phyloP scores from a whole-genome alignment of 1,140 invertebrate genomes.

The Medauroidea extradentata region DNA sequence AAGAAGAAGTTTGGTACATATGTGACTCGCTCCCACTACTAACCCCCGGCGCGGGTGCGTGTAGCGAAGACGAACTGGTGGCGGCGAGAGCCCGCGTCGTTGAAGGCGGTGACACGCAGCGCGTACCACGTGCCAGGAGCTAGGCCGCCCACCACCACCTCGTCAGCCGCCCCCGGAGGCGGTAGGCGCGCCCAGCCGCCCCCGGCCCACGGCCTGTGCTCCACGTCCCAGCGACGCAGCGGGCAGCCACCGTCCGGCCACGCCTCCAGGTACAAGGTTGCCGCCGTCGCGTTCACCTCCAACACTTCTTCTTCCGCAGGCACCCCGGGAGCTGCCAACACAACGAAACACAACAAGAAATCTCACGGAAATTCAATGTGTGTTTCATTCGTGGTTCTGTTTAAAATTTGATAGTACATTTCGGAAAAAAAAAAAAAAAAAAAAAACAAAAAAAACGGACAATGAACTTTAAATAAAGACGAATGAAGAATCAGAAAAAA shows the following conservation, averaged over 20 bases:
- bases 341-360: too few relatives aligned
- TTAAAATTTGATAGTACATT: too few relatives aligned
- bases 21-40: too few relatives aligned
- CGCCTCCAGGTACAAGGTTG: slow-evolving; percentile 41
- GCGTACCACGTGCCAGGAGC: slow-evolving; percentile 72
- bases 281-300: slow-evolving; percentile 37
- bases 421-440: too few relatives aligned
- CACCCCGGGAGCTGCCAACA: slow-evolving; percentile 26
- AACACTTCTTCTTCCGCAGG: slow-evolving; percentile 31
- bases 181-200: slow-evolving; percentile 17
- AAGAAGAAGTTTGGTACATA: too few relatives aligned
- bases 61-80: slow-evolving; percentile 77
- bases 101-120: slow-evolving; percentile 69
- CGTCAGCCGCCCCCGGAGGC: slow-evolving; percentile 40
- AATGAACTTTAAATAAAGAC: too few relatives aligned
- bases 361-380: too few relatives aligned
- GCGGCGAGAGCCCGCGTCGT: slow-evolving; percentile 70
- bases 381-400: too few relatives aligned
- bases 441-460: too few relatives aligned
- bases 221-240: slow-evolving; percentile 49
- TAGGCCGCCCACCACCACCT: slow-evolving; percentile 62
- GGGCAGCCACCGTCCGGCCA: slow-evolving; percentile 54
- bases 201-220: slow-evolving; percentile 25
- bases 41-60: slow-evolving; percentile 68
- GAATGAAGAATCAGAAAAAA: too few relatives aligned